Evolutionary conservation across 2,888 invertebrate genomes (phyloP).

Genomic region (Stegophylla sp.): DNA sequence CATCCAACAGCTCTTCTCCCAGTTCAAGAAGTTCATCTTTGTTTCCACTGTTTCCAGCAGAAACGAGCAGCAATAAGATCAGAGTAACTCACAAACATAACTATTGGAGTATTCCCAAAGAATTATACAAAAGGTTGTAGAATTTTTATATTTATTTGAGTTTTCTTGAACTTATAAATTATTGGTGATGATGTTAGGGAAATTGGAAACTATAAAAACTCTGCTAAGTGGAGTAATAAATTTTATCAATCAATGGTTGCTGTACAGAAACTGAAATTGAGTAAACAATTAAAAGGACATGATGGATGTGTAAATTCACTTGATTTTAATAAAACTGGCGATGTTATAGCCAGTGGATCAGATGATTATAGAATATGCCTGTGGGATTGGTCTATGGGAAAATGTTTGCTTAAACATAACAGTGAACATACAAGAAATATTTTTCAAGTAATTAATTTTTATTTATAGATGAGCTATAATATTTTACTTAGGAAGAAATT

Average conservation of each 20-base stretch:
- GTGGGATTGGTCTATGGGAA: slow-evolving; percentile 88
- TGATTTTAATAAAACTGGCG: slow-evolving; percentile 83
- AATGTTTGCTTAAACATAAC: slow-evolving; percentile 72
- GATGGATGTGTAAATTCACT: slow-evolving; percentile 91
- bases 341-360: slow-evolving; percentile 84
- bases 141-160: neutral
- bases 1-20: neutral
- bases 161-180: neutral
- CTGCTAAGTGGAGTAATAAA: slow-evolving; percentile 65
- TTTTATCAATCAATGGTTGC: slow-evolving; percentile 83
- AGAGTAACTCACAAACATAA: neutral
- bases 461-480: neutral
- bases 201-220: slow-evolving; percentile 24
- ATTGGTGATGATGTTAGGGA: slow-evolving; percentile 21
- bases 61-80: neutral
- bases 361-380: slow-evolving; percentile 86
- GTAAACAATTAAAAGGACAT: slow-evolving; percentile 79
- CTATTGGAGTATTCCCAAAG: neutral
- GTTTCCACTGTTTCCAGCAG: neutral
- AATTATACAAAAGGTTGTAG: slow-evolving; percentile 36
- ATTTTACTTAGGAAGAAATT: too few species aligned
- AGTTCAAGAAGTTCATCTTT: neutral
- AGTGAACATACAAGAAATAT: slow-evolving; percentile 88
- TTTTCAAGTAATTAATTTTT: slow-evolving; percentile 71
- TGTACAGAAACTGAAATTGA: slow-evolving; percentile 81